These are phyloP conservation scores for Cettia cetti DNA, from an alignment of 2,113 vertebrate species.

Conservation along the genomic window DNA sequence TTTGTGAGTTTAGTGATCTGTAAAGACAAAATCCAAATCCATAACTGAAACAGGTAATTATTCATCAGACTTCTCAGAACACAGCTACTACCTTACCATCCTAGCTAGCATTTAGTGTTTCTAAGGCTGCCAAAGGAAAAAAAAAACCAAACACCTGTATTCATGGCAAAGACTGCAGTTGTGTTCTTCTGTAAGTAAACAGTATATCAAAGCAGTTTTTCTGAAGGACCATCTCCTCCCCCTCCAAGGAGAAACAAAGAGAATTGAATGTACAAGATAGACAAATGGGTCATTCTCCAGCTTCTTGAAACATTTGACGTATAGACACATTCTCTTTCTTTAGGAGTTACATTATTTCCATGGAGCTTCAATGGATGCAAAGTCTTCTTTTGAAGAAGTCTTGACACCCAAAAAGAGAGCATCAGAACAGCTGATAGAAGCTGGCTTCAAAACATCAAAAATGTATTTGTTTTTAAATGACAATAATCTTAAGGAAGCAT, in stretches of 20 bases:
- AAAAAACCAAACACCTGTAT: background rate
- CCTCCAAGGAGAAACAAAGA: background rate
- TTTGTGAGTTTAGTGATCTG: slow-evolving; percentile 93
- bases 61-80: background rate
- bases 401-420: background rate
- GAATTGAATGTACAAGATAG: background rate
- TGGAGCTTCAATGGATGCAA: background rate
- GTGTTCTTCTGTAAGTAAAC: background rate
- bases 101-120: background rate
- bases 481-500: background rate
- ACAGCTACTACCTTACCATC: background rate
- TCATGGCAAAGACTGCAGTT: background rate
- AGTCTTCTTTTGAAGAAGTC: background rate
- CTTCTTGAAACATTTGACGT: background rate
- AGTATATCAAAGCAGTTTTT: background rate
- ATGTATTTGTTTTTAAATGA: background rate
- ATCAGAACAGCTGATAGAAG: background rate
- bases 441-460: background rate
- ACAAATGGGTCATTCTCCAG: background rate
- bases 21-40: background rate
- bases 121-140: background rate
- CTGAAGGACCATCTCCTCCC: background rate
- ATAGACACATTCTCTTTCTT: background rate
- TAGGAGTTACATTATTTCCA: background rate
- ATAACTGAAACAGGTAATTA: background rate